Percentiles rank a stretch among this genome's conserved stretches.
Evolutionary conservation across 1,140 invertebrate genomes (phyloP).

Genomic region (Magallana ariakensis): DNA sequence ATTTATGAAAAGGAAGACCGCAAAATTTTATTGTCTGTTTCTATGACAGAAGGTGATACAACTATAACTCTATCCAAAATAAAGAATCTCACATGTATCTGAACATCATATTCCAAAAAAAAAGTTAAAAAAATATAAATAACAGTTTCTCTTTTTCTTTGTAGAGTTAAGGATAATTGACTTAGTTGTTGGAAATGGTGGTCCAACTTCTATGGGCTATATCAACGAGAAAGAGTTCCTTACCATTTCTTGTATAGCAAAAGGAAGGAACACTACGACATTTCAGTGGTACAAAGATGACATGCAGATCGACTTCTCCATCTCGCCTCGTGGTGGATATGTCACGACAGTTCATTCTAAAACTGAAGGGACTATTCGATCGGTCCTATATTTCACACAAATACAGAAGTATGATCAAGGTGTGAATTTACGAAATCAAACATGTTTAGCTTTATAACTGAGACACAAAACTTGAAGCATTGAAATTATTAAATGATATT

Average conservation of each 20-base stretch:
- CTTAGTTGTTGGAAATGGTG: not conserved
- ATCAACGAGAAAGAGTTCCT: slow-evolving; percentile 59
- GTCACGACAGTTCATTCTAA: slow-evolving; percentile 21
- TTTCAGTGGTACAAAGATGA: slow-evolving; percentile 68
- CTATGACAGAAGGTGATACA: not conserved
- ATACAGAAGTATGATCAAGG: slow-evolving; percentile 54
- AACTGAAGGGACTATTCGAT: slow-evolving; percentile 45
- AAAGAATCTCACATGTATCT: too few relatives aligned
- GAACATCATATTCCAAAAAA: too few relatives aligned
- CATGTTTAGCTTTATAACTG: too few relatives aligned
- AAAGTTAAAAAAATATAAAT: too few relatives aligned
- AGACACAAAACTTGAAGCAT: too few relatives aligned
- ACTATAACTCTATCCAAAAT: too few relatives aligned
- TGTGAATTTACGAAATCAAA: not conserved
- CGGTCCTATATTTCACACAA: slow-evolving; percentile 46
- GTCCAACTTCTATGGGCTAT: not conserved
- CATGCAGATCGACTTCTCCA: slow-evolving; percentile 10
- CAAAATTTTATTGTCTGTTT: not conserved
- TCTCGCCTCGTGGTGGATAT: slow-evolving; percentile 32
- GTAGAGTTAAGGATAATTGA: not conserved
- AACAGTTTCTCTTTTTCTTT: too few relatives aligned
- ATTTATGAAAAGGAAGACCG: not conserved
- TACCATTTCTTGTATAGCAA: slow-evolving; percentile 63
- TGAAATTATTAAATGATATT: too few relatives aligned
- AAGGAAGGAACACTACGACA: slow-evolving; percentile 54